Conservation (phyloP, 2,888 invertebrate genomes). For the Melikaiella ostensackeni region DNA sequence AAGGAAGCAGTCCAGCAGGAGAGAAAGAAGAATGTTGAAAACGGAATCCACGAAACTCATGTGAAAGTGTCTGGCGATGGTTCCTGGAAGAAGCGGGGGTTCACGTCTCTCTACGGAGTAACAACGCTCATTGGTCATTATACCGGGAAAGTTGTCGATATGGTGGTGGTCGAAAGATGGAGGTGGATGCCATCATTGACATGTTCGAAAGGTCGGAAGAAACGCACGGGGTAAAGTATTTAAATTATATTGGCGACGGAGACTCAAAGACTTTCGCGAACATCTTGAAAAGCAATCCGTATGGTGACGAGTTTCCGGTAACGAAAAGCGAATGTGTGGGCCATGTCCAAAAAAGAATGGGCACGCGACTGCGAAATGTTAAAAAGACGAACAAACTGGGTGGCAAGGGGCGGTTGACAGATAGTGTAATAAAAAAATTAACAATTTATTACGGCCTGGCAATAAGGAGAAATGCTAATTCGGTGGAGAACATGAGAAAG, state of each 20-base stretch:
- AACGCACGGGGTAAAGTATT: no score
- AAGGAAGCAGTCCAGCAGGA: conserved; percentile 56
- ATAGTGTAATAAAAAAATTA: conserved; percentile 52
- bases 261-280: background rate
- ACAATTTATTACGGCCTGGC: conserved; percentile 55
- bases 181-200: no score
- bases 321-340: conserved; percentile 40
- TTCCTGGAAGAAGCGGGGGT: conserved; percentile 55
- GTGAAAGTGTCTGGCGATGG: conserved; percentile 57
- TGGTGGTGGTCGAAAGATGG: no score
- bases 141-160: no score
- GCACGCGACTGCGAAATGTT: conserved; percentile 38
- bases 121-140: no score
- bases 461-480: conserved; percentile 51
- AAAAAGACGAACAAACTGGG: conserved; percentile 47
- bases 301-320: conserved; percentile 24
- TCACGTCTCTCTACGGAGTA: background rate
- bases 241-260: no score
- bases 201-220: no score
- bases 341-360: conserved; percentile 45
- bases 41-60: conserved; percentile 45
- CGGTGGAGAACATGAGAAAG: conserved; percentile 53
- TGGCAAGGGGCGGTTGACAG: conserved; percentile 49
- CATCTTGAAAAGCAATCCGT: conserved; percentile 8
- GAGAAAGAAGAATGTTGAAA: conserved; percentile 52